phyloP scores from a whole-genome alignment of 2,797 vertebrate species.

The Urocyon cinereoargenteus region DNA sequence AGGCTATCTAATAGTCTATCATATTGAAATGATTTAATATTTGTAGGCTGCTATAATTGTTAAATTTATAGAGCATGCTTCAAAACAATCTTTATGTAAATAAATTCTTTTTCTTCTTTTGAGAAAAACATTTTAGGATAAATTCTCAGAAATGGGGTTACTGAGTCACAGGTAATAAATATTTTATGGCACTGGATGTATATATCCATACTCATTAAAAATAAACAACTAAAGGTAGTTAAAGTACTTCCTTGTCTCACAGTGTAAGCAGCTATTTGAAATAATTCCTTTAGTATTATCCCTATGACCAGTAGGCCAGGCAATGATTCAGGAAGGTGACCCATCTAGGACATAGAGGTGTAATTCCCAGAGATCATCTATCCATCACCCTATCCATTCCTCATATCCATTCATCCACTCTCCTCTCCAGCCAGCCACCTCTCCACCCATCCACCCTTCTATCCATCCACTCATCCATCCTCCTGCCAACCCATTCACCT shows the following conservation, averaged over 20 bases:
- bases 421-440: no score
- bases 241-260: neutral
- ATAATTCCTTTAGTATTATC: conserved; percentile 18
- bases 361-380: neutral
- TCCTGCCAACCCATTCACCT: neutral
- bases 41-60: neutral
- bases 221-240: neutral
- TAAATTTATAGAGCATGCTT: conserved; percentile 39
- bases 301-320: neutral
- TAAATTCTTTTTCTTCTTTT: neutral
- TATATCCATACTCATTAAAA: neutral
- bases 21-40: conserved; percentile 48
- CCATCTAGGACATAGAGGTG: neutral
- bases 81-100: neutral
- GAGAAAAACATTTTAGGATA: neutral
- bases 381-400: neutral
- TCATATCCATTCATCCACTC: neutral
- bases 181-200: neutral
- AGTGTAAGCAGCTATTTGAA: conserved; percentile 46
- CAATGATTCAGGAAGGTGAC: conserved; percentile 7
- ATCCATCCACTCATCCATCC: accelerated
- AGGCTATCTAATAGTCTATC: neutral
- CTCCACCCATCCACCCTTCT: neutral
- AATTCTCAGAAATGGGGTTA: conserved; percentile 12
- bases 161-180: neutral